Evolutionary conservation across 2,888 invertebrate genomes (phyloP), one percentile per base, ranked within the genome.

Genomic region (Troglohyphantes excavatus): DNA sequence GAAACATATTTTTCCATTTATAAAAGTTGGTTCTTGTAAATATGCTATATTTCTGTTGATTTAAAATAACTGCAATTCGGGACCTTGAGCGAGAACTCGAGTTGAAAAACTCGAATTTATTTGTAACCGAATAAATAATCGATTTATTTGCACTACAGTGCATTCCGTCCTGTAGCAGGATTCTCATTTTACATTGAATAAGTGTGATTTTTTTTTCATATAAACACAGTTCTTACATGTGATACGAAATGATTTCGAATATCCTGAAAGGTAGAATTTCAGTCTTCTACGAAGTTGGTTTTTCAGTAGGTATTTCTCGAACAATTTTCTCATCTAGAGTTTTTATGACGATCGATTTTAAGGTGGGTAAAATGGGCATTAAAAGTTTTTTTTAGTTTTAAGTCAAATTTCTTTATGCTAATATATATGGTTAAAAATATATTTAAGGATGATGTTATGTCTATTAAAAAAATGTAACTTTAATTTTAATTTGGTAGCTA

Each of bases 111-210:
- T n/a, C 53, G 53, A 53, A 39, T 53, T n/a, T 53, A 53, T 53
- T 53, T 53, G 53, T 53, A 53, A 39, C 39, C 17, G n/a, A 53
- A 53, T n/a, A 53, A 53, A 53, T 53, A 53, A 53, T 53, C 53
- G 53, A 53, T 53, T 53, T 53, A 53, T 53, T 53, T 53, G 17
- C 53, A 53, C 53, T n/a, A 1, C n/a, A 53, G 53, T n/a, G 5
- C 53, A 5, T 17, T 53, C 5, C 13, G 5, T 53, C 53, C 9
- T 5, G 53, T n/a, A 17, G n/a, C 5, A 3, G 39, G 39, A n/a
- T 53, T 53, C 5, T 53, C n/a, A 53, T n/a, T 53, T 53, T 53
- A 53, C 13, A 53, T 53, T 1, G 33, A 33, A 33, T 6, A 33
- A 33, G 9, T 3, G 3, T 33, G 33, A 33, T 6, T 9, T 6